Evolutionary conservation across 2,888 invertebrate genomes (phyloP), one percentile per base, ranked within the genome.

Genomic region (Diarsia mendica): DNA sequence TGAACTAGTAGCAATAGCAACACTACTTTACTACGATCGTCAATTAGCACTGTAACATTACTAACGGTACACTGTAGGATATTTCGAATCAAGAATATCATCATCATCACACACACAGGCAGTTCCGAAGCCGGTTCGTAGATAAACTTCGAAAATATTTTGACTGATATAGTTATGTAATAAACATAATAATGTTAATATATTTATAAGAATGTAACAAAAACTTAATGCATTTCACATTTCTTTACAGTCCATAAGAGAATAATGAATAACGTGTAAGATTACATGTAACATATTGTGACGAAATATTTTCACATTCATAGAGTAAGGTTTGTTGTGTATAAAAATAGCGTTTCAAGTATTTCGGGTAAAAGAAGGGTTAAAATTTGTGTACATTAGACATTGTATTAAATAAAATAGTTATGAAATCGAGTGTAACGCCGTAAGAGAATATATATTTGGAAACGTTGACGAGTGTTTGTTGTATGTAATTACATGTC

Each of bases 221-320:
- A 94, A 95, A 95, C 94, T 94, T 95, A 94, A 94, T 96, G 96
- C 96, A 96, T 96, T 96, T 96, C 95, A 95, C 95, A 94, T 96
- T 96, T 95, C 95, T 95, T 94, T 95, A 95, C 95, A 95, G 95
- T 95, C 95, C 95, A 94, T 95, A 95, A 93, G 93, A 93, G 89
- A 93, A 93, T 94, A 93, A 93, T 91, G 91, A 93, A 90, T 91
- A 92, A 94, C 92, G 91, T 92, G 92, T 94, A 94, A 94, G 94
- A 93, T 91, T 92, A 93, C 92, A 91, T 92, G 92, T 94, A 94
- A 94, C 94, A 94, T 95, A 94, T 94, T 94, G 93, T 94, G 95
- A 94, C 93, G 92, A 94, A 94, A 95, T 96, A 96, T 96, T 96
- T 96, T 96, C 96, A 95, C 96, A 95, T 95, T 93, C 90, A 90